These are phyloP conservation scores for Scaptomyza tumidula DNA, from an alignment of 2,888 invertebrate genomes.

Conservation along the genomic window DNA sequence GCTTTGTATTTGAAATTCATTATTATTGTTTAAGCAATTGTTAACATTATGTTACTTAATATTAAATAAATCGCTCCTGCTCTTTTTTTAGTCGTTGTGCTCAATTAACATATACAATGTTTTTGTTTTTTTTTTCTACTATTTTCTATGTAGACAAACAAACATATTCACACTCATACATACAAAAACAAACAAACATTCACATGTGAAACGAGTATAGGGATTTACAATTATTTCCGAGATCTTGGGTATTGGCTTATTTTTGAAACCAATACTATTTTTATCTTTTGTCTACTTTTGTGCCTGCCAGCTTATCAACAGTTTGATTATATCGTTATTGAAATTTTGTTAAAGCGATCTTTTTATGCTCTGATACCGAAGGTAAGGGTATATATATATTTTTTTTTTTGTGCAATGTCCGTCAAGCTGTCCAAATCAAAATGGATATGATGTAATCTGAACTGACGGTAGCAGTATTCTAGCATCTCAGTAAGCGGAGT, in stretches of 20 bases:
- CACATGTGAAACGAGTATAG: neutral
- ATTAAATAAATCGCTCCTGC: conserved; percentile 17
- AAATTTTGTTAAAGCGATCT: neutral
- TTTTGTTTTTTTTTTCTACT: conserved; percentile 1
- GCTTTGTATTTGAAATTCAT: conserved; percentile 13
- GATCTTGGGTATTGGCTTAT: conserved; percentile 23
- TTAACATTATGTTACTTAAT: conserved; percentile 40
- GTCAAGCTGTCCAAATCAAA: no score
- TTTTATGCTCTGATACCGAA: neutral
- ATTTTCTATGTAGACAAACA: conserved; percentile 11
- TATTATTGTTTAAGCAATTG: conserved; percentile 41
- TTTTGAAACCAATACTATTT: conserved; percentile 4
- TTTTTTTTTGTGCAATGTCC: no score
- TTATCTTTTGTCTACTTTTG: neutral
- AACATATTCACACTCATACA: conserved; percentile 20
- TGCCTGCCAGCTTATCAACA: conserved; percentile 28
- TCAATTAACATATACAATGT: conserved; percentile 37
- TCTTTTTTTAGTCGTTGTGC: conserved; percentile 45
- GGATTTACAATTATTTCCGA: conserved; percentile 16
- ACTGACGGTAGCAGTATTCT: no score
- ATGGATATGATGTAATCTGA: no score
- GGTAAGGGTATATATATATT: neutral
- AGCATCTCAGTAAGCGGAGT: no score
- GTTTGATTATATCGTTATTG: conserved; percentile 7
- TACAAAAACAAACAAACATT: conserved; percentile 2